Base-by-base conservation (phyloP, 1,140 invertebrate species). In the Microvelia longipes region DNA sequence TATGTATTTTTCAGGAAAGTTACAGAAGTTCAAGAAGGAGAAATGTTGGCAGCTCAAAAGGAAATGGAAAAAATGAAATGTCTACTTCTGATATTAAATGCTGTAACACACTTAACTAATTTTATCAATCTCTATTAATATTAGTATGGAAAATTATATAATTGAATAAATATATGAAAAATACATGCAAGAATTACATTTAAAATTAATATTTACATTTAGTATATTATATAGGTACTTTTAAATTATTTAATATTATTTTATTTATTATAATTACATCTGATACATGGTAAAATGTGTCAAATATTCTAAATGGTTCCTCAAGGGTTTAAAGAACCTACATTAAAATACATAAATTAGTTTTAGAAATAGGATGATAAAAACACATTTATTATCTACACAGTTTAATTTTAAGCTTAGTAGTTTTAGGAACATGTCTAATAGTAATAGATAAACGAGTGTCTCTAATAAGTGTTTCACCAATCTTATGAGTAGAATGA, bases 361-460 rank as follows among this genome's bases (percentile, higher is more conserved):
- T n/a, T n/a, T n/a, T n/a, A n/a, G n/a, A n/a, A n/a, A n/a, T n/a
- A n/a, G n/a, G n/a, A n/a, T n/a, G n/a, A n/a, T n/a, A n/a, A 67
- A 35, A 67, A 29, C 2, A 29, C 25, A 24, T 67, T 35, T 25
- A 68, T 74, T 74, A 79, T 76, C 76, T 79, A 74, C 79, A 78
- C 78, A 85, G 80, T 77, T 82, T 85, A 75, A 90, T 80, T 81
- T 84, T 90, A 77, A 89, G 83, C 85, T 91, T 94, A 74, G 86
- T 85, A 67, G 90, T 90, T 83, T 93, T 95, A 69, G 93, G 92
- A 11, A 97, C 94, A 85, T 94, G 87, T 78, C 95, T 85, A 71
- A 98, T 96, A 60, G 96, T 98, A 30, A 98, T 80, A 2, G 95
- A 98, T 72, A 98, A 81, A 77, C 95, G 85, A 19, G 87, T 91